These are phyloP conservation scores for Strigops habroptila DNA, from an alignment of 2,113 vertebrate species.

Conservation along the genomic window DNA sequence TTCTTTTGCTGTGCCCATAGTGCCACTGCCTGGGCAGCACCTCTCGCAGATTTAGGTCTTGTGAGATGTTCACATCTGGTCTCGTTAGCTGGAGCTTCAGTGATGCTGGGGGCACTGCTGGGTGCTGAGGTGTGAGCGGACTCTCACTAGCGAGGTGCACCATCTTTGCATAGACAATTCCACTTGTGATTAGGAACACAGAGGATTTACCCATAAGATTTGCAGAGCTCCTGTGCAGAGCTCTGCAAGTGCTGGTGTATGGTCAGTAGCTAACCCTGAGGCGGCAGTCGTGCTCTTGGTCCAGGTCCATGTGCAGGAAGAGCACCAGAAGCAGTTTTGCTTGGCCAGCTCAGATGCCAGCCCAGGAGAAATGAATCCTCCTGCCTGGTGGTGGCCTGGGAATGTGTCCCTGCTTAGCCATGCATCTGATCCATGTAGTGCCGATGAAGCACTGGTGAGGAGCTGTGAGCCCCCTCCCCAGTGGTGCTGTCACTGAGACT, in stretches of 20 bases:
- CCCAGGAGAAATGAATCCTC: not conserved
- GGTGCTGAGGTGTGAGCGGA: not conserved
- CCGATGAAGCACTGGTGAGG: not conserved
- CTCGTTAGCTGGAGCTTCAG: not conserved
- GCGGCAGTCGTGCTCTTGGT: accelerated
- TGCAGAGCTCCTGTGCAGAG: not conserved
- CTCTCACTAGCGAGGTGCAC: not conserved
- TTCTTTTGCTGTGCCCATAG: not conserved
- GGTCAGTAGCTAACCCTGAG: accelerated
- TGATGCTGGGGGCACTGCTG: not conserved
- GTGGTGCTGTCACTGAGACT: not conserved
- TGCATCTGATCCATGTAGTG: not conserved
- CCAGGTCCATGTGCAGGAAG: not conserved
- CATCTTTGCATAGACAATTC: not conserved
- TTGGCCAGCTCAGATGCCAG: not conserved
- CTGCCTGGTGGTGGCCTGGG: not conserved
- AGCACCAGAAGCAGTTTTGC: not conserved
- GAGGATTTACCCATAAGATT: conserved; percentile 2
- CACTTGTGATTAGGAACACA: not conserved
- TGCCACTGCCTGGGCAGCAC: not conserved
- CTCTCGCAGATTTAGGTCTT: not conserved
- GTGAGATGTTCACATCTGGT: not conserved
- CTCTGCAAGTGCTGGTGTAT: not conserved
- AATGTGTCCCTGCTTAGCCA: accelerated
- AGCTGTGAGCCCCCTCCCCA: not conserved